phyloP scores from a whole-genome alignment of 2,113 vertebrate genomes.

The Gila orcuttii region DNA sequence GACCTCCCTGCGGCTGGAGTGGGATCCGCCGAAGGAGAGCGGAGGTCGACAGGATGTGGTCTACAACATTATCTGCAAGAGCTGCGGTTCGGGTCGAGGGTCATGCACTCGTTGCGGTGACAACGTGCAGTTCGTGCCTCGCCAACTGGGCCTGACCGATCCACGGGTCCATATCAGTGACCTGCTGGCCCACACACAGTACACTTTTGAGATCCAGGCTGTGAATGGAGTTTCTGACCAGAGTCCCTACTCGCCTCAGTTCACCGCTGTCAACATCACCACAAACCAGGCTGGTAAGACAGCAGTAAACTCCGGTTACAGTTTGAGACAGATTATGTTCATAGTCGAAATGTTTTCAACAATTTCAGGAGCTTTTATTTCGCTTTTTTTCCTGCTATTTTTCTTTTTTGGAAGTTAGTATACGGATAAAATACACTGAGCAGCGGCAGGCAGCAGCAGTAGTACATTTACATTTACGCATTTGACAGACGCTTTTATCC shows the following conservation, averaged over 20 bases:
- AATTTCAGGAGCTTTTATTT: neutral
- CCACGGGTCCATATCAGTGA: constrained; percentile 86
- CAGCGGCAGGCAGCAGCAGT: no score
- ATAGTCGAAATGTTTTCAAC: neutral
- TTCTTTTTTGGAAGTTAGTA: neutral
- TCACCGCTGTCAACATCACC: constrained; percentile 92
- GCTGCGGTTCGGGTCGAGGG: constrained; percentile 83
- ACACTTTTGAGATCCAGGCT: constrained; percentile 95
- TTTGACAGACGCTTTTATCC: no score
- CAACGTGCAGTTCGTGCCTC: constrained; percentile 90
- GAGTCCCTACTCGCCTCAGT: constrained; percentile 90
- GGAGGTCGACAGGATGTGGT: constrained; percentile 91
- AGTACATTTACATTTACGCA: no score
- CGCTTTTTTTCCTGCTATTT: neutral
- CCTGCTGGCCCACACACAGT: constrained; percentile 93
- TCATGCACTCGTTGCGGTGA: constrained; percentile 93
- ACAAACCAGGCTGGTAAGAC: constrained; percentile 95
- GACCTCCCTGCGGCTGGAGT: constrained; percentile 91
- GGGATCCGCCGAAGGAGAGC: constrained; percentile 81
- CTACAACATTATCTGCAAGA: constrained; percentile 98
- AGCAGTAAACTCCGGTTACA: neutral
- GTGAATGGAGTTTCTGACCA: constrained; percentile 95
- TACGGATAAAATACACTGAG: neutral
- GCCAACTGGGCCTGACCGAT: constrained; percentile 89
- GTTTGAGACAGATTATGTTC: constrained; percentile 11